Percentiles rank a stretch among this genome's conserved stretches.
Conservation (phyloP, 1,140 invertebrate genomes). For the Harpegnathos saltator region DNA sequence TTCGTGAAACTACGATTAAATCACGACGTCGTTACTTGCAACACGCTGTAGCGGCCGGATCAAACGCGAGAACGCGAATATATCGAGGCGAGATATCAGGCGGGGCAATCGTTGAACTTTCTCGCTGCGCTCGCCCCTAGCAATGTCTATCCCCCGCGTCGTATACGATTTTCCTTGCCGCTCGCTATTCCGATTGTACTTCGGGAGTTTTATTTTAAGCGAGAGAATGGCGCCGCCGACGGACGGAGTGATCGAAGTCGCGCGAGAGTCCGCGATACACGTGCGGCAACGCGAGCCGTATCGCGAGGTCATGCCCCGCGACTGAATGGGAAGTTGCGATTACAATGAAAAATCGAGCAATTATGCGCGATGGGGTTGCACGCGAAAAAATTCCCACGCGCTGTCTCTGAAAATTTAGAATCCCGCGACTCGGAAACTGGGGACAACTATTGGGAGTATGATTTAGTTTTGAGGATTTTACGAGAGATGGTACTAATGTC, state of each 20-base stretch:
- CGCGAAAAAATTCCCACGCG: no score
- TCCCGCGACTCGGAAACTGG: no score
- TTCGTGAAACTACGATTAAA: not conserved
- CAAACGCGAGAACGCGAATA: constrained; percentile 26
- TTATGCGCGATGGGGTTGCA: no score
- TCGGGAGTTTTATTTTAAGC: constrained; percentile 40
- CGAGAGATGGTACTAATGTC: no score
- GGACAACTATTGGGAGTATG: no score
- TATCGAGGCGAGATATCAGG: constrained; percentile 55
- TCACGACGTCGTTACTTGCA: not conserved
- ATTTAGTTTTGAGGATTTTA: no score
- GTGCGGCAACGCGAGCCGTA: not conserved
- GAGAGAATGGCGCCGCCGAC: not conserved
- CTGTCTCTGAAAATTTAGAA: no score
- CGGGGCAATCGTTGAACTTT: constrained; percentile 67
- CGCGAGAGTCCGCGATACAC: not conserved
- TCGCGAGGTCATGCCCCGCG: no score
- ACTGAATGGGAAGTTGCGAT: no score
- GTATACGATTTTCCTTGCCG: constrained; percentile 4
- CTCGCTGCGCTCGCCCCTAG: constrained; percentile 43
- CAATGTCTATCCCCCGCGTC: constrained; percentile 48
- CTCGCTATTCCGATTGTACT: constrained; percentile 23
- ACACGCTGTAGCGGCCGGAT: not conserved
- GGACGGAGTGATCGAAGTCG: constrained; percentile 1
- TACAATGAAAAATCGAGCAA: no score